Base-by-base conservation (phyloP, 2,113 vertebrate genomes). In the Mesoclemmys tuberculata region DNA sequence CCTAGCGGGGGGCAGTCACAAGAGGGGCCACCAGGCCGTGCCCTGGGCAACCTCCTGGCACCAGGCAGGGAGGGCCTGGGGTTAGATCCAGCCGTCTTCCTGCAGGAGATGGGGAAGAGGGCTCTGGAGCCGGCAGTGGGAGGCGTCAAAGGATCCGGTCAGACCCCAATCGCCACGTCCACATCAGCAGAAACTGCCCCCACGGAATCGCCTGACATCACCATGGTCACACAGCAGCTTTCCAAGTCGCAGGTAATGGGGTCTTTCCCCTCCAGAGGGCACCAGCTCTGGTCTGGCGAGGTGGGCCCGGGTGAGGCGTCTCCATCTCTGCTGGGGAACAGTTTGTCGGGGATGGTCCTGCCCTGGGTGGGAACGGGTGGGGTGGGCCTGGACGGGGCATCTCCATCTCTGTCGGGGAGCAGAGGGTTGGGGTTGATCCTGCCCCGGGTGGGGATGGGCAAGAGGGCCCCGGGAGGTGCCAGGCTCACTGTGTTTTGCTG, bases 191-290 rank as follows among this genome's bases (percentile, higher is more conserved):
- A 98, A 6, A 96, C 98, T 80, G 97, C 98, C 49, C 97, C 97
- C 24, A 96, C 98, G 10, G 97, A 97, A 14, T 97, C 98, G 41
- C 98, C 99, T 0, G 99, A 99, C 74, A 99, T 99, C 94, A 99
- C 98, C 84, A 98, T 98, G 26, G 99, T 99, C 56, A 99, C 99
- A 2, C 94, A 95, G 56, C 99, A 99, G 97, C 98, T 99, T 46
- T 99, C 99, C 44, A 99, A 99, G 98, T 99, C 99, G 35, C 99
- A 99, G 99, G 99, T 99, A 26, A 27, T 2, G 1, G 51, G 41
- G 9, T 10, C 31, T 35, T 38, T n/a, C 26, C 48, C 24, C 22
- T 19, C 14, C 10, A 49, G 18, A 31, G 35, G 41, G 13, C 46
- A 6, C 2, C 35, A 19, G 56, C n/a, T 10, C 9, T 4, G 5